These are phyloP conservation scores for Coptodon bakossiorum DNA, from an alignment of 2,113 vertebrate species.

Conservation along the genomic window DNA sequence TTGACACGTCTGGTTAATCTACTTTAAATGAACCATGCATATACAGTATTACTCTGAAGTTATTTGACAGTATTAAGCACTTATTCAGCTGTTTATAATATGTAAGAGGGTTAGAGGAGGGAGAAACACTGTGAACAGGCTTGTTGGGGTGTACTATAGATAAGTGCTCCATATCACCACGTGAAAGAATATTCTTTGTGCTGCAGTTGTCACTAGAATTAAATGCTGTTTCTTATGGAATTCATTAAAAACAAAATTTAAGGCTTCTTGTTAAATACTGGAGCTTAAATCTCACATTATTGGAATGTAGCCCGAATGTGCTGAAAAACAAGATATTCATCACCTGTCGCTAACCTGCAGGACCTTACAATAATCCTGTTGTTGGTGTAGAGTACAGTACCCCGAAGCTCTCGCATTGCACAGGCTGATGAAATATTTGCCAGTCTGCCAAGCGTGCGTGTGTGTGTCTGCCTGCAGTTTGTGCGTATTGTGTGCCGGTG, in stretches of 20 bases:
- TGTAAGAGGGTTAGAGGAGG: not conserved
- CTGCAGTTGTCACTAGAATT: constrained; percentile 6
- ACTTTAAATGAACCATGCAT: constrained; percentile 15
- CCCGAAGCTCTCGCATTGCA: constrained; percentile 11
- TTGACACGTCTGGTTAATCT: constrained; percentile 2
- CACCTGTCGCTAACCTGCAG: not conserved
- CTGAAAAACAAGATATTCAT: not conserved
- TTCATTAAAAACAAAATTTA: not conserved
- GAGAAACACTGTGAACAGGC: not conserved
- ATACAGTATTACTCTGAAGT: not conserved
- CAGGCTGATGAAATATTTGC: constrained; percentile 40
- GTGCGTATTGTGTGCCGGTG: constrained; percentile 3
- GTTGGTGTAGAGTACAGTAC: not conserved
- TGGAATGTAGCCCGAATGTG: not conserved
- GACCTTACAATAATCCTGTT: not conserved
- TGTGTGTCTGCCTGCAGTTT: not conserved
- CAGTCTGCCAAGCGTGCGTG: not conserved
- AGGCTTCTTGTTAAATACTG: not conserved
- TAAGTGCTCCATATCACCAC: not conserved
- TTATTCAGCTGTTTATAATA: not conserved
- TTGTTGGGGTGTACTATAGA: not conserved
- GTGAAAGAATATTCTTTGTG: not conserved
- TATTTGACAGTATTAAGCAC: not conserved
- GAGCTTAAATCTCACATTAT: not conserved
- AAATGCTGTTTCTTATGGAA: not conserved